Percentiles rank a stretch among this genome's conserved stretches.
phyloP scores from a whole-genome alignment of 2,888 invertebrate genomes.

The Chirona hameri region DNA sequence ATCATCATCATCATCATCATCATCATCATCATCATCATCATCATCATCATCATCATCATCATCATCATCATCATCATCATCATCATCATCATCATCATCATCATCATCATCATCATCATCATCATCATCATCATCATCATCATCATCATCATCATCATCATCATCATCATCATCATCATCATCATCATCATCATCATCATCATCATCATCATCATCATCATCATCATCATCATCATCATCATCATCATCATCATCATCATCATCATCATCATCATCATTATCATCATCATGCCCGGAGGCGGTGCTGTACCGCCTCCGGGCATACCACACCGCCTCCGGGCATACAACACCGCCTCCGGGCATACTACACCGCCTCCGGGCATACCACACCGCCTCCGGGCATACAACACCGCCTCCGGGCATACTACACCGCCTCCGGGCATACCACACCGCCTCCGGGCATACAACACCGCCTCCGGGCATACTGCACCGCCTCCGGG shows the following conservation, averaged over 20 bases:
- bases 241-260: not conserved
- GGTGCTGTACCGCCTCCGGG: too few species aligned
- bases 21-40: constrained; percentile 22
- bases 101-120: constrained; percentile 22
- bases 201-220: not conserved
- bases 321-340: too few species aligned
- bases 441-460: too few species aligned
- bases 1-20: constrained; percentile 22
- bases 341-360: too few species aligned
- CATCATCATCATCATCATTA: not conserved
- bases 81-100: constrained; percentile 22
- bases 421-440: too few species aligned
- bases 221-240: not conserved
- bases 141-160: not conserved
- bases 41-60: constrained; percentile 22
- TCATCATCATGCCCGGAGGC: not conserved
- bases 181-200: not conserved
- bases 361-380: too few species aligned
- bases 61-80: constrained; percentile 22
- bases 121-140: constrained; percentile 2
- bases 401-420: too few species aligned
- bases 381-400: too few species aligned
- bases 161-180: not conserved
- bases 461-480: too few species aligned
- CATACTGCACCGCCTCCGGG: too few species aligned